Percentiles rank a stretch among this genome's conserved stretches.
phyloP scores from a whole-genome alignment of 2,113 vertebrate species.

The Brienomyrus longianalis region DNA sequence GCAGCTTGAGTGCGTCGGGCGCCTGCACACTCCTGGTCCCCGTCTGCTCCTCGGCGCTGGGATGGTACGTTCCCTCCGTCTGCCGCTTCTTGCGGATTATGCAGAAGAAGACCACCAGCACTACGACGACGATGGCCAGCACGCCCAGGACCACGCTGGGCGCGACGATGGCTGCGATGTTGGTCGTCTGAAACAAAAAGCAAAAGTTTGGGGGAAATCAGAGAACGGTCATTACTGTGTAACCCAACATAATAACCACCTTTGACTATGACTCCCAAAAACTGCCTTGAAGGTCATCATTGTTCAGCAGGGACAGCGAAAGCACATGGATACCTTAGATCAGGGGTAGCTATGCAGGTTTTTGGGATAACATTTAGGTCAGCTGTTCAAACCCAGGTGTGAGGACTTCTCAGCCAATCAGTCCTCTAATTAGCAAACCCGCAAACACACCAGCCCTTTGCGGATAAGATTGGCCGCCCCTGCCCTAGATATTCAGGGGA shows the following conservation, averaged over 20 bases:
- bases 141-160: slow-evolving; percentile 62
- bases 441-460: no score
- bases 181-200: slow-evolving; percentile 28
- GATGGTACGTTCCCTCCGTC: slow-evolving; percentile 80
- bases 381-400: no score
- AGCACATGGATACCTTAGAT: background rate
- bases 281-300: background rate
- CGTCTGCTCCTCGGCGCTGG: slow-evolving; percentile 78
- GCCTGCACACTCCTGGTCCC: slow-evolving; percentile 55
- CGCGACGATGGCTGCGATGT: slow-evolving; percentile 70
- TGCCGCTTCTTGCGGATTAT: slow-evolving; percentile 77
- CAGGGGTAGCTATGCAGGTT: no score
- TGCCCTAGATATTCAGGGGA: no score
- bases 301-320: background rate
- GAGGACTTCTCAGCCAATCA: no score
- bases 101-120: slow-evolving; percentile 54
- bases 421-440: no score
- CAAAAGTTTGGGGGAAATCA: background rate
- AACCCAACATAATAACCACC: background rate
- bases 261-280: background rate
- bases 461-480: no score
- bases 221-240: background rate
- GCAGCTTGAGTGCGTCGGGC: slow-evolving; percentile 71
- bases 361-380: no score
- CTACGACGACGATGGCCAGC: slow-evolving; percentile 52